phyloP scores from a whole-genome alignment of 2,888 invertebrate species.

The Sinotaia quadrata region DNA sequence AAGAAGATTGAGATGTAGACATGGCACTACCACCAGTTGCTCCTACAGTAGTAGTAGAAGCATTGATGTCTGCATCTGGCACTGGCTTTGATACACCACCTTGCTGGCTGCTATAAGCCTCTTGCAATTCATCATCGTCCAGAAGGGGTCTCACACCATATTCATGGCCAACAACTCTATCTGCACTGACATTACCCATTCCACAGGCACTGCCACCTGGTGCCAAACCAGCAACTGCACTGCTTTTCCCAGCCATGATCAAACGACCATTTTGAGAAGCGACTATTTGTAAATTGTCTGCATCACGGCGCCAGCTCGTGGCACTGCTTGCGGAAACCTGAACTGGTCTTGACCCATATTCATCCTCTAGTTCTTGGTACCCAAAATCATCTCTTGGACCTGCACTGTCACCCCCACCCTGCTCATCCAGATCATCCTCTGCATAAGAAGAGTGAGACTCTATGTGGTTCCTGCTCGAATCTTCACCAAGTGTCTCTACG shows the following conservation, averaged over 20 bases:
- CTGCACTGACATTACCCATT: slow-evolving; percentile 34
- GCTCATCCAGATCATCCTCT: slow-evolving; percentile 73
- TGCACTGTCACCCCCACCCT: slow-evolving; percentile 63
- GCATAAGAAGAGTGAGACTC: slow-evolving; percentile 68
- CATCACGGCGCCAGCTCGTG: slow-evolving; percentile 44
- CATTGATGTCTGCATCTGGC: slow-evolving; percentile 17
- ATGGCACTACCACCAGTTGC: slow-evolving; percentile 16
- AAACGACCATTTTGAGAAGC: not conserved
- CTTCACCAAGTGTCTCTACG: slow-evolving; percentile 30
- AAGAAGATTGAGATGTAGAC: slow-evolving; percentile 36
- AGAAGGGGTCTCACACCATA: slow-evolving; percentile 84
- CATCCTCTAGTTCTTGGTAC: slow-evolving; percentile 69
- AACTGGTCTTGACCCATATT: slow-evolving; percentile 66
- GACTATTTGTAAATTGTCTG: slow-evolving; percentile 19
- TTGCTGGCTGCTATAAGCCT: slow-evolving; percentile 48
- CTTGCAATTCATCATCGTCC: slow-evolving; percentile 82
- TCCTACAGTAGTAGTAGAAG: slow-evolving; percentile 1
- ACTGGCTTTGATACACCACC: slow-evolving; percentile 19
- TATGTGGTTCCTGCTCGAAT: slow-evolving; percentile 20
- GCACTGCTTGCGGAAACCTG: slow-evolving; percentile 39
- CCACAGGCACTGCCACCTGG: not conserved
- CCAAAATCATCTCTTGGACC: slow-evolving; percentile 55
- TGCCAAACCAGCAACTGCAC: not conserved
- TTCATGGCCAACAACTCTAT: slow-evolving; percentile 80
- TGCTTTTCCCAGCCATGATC: not conserved